phyloP scores from a whole-genome alignment of 2,113 vertebrate genomes.

The Microtus ochrogaster region DNA sequence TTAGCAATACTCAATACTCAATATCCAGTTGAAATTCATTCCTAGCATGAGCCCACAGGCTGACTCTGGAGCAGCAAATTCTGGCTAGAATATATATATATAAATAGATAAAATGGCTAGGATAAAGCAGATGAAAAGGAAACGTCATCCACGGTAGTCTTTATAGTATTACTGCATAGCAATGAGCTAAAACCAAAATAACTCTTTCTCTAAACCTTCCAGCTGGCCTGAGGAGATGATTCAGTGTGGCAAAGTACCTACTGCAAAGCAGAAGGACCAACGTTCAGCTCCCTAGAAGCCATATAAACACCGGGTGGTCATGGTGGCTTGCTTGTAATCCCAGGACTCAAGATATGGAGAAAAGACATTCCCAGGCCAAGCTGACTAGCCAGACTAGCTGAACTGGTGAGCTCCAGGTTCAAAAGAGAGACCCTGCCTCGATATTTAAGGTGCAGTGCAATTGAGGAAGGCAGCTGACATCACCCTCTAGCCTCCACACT shows the following conservation, averaged over 20 bases:
- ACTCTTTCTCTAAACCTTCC: neutral
- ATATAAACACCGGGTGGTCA: accelerated
- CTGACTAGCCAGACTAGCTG: neutral
- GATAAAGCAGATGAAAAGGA: neutral
- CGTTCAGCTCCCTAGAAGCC: neutral
- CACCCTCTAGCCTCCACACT: neutral
- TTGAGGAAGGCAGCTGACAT: neutral
- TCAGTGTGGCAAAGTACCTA: too few relatives aligned
- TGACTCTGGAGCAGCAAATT: neutral
- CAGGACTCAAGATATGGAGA: too few relatives aligned
- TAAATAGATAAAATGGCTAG: neutral
- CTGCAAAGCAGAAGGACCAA: too few relatives aligned
- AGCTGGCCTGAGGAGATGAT: neutral
- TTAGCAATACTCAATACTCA: neutral
- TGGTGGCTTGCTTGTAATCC: too few relatives aligned
- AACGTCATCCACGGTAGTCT: neutral
- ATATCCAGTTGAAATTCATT: constrained; percentile 4
- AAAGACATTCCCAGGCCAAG: neutral
- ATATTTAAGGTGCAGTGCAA: too few relatives aligned
- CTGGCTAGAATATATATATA: neutral
- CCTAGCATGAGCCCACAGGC: neutral
- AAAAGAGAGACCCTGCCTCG: too few relatives aligned
- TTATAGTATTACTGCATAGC: neutral
- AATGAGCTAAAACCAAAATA: neutral
- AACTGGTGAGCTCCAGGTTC: neutral